Evolutionary conservation across 2,797 vertebrate species (phyloP), one percentile per base, ranked within the genome.

Genomic region (Enteromius anoplus): DNA sequence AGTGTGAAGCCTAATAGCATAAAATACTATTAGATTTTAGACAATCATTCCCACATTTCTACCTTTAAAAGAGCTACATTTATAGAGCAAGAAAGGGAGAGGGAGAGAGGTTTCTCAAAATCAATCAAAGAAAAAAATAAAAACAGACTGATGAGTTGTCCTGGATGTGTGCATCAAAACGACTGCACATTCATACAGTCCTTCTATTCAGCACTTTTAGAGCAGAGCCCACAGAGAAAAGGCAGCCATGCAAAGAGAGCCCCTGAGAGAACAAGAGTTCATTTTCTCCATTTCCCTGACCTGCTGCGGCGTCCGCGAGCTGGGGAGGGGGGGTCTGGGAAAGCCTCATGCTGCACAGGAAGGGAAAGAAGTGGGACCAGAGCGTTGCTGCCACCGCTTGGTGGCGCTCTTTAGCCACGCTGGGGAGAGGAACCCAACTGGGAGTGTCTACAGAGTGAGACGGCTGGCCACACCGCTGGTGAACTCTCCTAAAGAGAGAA

Each of bases 291-390:
- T 85, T 73, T 75, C 69, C 40, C 93, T 94, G 91, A 99, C 98
- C 98, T 96, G 97, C 97, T 88, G 97, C 98, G 14, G 96, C 93
- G 83, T 99, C 97, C 21, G 97, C 97, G 83, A 99, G 93, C 89
- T 96, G 97, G 21, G 94, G 88, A n/a, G 95, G 93, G 69, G 96
- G 96, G 0, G 90, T 94, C 91, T 96, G 96, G 8, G 97, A 95
- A 90, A 98, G 96, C 84, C 96, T 96, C 84, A 97, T 94, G 90
- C 94, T 95, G 88, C 96, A 96, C 89, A 99, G 89, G 91, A 95
- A 98, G 1, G 97, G 96, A 86, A 97, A 98, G 92, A 99, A 98
- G 89, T 98, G 97, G 17, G 89, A 94, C 98, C 98, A 99, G 14
- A 99, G 95, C 4, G 95, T 94, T 3, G 88, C 84, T 76, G 97